Evolutionary conservation across 2,888 invertebrate genomes (phyloP), one percentile per base, ranked within the genome.

Genomic region (Ferrisia virgata): DNA sequence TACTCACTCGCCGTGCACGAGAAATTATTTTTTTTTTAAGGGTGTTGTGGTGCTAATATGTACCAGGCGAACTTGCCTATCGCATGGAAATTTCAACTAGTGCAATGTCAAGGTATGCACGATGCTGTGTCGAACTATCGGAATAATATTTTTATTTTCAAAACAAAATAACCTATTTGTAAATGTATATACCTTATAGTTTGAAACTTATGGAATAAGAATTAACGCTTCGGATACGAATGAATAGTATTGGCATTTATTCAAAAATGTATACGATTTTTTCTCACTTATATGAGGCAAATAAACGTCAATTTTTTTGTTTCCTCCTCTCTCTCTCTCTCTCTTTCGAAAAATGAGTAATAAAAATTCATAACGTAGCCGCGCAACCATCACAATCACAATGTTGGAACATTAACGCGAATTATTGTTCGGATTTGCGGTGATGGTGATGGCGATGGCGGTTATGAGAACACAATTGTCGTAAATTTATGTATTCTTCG

Each of bases 271-370:
- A n/a, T n/a, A 36, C 33, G 13, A 72, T 72, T 72, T 47, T 69
- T 72, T 72, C 72, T 72, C 72, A 36, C 72, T 33, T 33, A 33
- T 72, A 33, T n/a, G 31, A 64, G 72, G 33, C 33, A 36, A 33
- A 72, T 72, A 72, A 72, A 72, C 72, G 72, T 72, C 72, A 33
- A 72, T 72, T 72, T 72, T 72, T 72, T 72, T n/a, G n/a, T n/a
- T n/a, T n/a, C n/a, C n/a, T n/a, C n/a, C n/a, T n/a, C n/a, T n/a
- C n/a, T n/a, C n/a, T n/a, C n/a, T 33, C 13, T 5, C 28, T 53
- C 58, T 64, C 28, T n/a, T 64, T 13, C 9, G 2, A 2, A 64
- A 64, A 64, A 28, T 64, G 25, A 64, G 58, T 28, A 64, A 64
- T 64, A 64, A 64, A 64, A 64, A 64, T 64, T 64, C 58, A 64